phyloP scores from a whole-genome alignment of 2,888 invertebrate species.

The Drosophila anomalipes region DNA sequence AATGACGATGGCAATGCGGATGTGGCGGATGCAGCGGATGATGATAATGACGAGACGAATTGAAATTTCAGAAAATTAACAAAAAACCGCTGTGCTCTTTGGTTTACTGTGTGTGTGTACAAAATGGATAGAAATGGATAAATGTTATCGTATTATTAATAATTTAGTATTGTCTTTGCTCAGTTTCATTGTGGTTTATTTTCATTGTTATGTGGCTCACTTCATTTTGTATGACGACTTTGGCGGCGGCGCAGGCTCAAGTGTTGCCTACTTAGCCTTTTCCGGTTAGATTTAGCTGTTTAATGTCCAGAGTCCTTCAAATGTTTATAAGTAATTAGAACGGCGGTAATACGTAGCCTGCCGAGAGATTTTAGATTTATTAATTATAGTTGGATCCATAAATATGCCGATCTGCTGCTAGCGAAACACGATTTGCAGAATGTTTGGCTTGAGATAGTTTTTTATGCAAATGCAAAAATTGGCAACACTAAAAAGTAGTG shows the following conservation, averaged over 20 bases:
- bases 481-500: conserved; percentile 70
- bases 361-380: conserved; percentile 19
- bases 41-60: conserved; percentile 60
- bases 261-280: conserved; percentile 65
- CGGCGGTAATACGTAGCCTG: conserved; percentile 25
- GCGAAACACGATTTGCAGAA: not conserved
- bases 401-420: not conserved
- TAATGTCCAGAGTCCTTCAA: conserved; percentile 40
- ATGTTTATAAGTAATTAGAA: conserved; percentile 23
- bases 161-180: not conserved
- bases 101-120: conserved; percentile 54
- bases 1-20: conserved; percentile 47
- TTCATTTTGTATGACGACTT: conserved; percentile 72
- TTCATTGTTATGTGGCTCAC: conserved; percentile 52
- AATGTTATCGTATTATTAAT: conserved; percentile 9
- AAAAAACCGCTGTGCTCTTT: conserved; percentile 66
- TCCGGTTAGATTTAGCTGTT: conserved; percentile 49
- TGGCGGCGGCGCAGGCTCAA: conserved; percentile 66
- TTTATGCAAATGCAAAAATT: conserved; percentile 51
- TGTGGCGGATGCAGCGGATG: conserved; percentile 35
- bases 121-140: conserved; percentile 4
- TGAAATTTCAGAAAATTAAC: conserved; percentile 70
- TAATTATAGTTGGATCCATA: not conserved
- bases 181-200: conserved; percentile 15
- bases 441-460: conserved; percentile 23